Conservation (phyloP, 2,888 invertebrate genomes). For the Clepsis dumicolana region DNA sequence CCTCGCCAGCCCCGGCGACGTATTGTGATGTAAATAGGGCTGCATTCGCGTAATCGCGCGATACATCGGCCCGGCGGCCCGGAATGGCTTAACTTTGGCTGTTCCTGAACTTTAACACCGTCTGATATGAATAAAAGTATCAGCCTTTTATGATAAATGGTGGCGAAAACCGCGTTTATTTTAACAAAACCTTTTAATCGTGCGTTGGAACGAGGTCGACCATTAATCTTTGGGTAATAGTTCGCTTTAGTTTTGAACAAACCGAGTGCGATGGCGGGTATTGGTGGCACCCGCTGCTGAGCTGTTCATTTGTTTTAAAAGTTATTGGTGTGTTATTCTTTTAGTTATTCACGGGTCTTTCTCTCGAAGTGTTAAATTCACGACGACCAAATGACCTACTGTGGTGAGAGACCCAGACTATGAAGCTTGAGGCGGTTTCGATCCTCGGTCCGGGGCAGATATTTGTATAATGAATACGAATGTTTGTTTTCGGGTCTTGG, state of each 20-base stretch:
- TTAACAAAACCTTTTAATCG: slow-evolving; percentile 14
- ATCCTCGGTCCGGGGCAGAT: too few relatives aligned
- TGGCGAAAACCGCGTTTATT: slow-evolving; percentile 16
- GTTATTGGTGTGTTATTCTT: too few relatives aligned
- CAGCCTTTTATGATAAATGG: slow-evolving; percentile 30
- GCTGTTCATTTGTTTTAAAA: not conserved
- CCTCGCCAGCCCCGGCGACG: slow-evolving; percentile 1
- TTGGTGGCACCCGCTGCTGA: not conserved
- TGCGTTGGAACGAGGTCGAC: not conserved
- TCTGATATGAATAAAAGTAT: slow-evolving; percentile 32
- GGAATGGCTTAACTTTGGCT: slow-evolving; percentile 31
- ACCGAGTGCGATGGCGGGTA: not conserved
- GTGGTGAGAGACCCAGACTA: too few relatives aligned
- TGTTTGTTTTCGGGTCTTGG: too few relatives aligned
- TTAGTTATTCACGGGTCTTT: too few relatives aligned
- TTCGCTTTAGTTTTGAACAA: slow-evolving; percentile 12
- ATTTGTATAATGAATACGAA: too few relatives aligned
- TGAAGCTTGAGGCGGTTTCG: too few relatives aligned
- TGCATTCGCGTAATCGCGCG: slow-evolving; percentile 26
- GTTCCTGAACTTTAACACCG: slow-evolving; percentile 27
- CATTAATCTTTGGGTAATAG: slow-evolving; percentile 8
- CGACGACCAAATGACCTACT: too few relatives aligned
- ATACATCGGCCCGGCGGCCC: slow-evolving; percentile 19
- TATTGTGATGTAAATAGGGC: slow-evolving; percentile 40
- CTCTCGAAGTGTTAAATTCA: too few relatives aligned